phyloP scores from a whole-genome alignment of 2,797 vertebrate species.

The Xenopus petersii region DNA sequence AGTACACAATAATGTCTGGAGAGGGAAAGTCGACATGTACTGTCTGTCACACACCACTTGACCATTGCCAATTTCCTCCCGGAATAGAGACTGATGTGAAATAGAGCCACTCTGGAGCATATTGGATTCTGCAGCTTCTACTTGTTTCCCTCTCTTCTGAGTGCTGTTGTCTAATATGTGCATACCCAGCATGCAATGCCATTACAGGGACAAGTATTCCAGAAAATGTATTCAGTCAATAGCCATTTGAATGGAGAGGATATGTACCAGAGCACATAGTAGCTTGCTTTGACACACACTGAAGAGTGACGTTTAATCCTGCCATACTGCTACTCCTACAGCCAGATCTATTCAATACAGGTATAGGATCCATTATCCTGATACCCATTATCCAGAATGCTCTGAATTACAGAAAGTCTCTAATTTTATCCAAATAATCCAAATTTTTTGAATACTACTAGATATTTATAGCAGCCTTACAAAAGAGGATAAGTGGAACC shows the following conservation, averaged over 20 bases:
- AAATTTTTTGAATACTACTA: too few relatives aligned
- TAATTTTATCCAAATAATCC: too few relatives aligned
- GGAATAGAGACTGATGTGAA: constrained; percentile 27
- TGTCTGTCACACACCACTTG: constrained; percentile 55
- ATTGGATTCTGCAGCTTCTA: constrained; percentile 5
- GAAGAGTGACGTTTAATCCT: background rate
- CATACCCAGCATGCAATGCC: background rate
- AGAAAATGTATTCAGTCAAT: background rate
- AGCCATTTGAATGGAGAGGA: constrained; percentile 5
- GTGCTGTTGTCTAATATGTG: background rate
- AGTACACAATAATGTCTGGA: constrained; percentile 52
- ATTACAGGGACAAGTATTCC: background rate
- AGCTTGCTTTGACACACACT: too few relatives aligned
- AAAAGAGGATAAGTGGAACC: too few relatives aligned
- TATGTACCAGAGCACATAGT: background rate
- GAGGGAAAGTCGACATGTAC: constrained; percentile 54
- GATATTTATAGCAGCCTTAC: too few relatives aligned
- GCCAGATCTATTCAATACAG: too few relatives aligned
- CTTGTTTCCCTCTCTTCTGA: background rate
- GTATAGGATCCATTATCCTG: too few relatives aligned
- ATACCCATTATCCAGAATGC: too few relatives aligned
- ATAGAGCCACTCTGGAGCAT: background rate
- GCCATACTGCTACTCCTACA: too few relatives aligned
- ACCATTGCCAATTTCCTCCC: constrained; percentile 40
- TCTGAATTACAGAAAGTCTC: too few relatives aligned